phyloP scores from a whole-genome alignment of 2,888 invertebrate genomes.

The Drosophila percnosoma region DNA sequence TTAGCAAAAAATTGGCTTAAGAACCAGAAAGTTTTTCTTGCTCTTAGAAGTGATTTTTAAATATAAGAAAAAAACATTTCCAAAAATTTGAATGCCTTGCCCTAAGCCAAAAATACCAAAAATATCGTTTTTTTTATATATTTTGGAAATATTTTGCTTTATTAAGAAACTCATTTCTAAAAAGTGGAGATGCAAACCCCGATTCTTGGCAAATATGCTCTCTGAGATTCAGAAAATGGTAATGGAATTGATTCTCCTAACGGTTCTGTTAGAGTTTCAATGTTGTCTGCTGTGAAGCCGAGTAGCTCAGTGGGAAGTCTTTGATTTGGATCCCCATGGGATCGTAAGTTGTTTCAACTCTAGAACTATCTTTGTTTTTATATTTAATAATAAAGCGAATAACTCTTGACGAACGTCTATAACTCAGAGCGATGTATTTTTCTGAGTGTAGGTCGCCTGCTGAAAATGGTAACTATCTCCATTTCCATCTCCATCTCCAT shows the following conservation, averaged over 20 bases:
- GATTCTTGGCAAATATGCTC: not conserved
- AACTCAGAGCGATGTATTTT: not conserved
- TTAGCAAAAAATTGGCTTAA: not conserved
- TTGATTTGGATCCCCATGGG: not conserved
- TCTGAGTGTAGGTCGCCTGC: constrained; percentile 13
- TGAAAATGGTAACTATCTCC: constrained; percentile 26
- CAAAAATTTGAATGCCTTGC: not conserved
- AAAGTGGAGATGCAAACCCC: not conserved
- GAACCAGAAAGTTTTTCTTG: not conserved
- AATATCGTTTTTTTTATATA: too few relatives aligned
- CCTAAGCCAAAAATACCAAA: not conserved
- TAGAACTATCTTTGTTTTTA: not conserved
- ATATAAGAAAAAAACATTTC: not conserved
- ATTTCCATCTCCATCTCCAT: constrained; percentile 3
- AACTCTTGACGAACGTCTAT: not conserved
- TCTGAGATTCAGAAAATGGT: not conserved
- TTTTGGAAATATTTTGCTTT: not conserved
- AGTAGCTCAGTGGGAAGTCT: not conserved
- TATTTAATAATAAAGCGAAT: not conserved
- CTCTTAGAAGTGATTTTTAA: not conserved
- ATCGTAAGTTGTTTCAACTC: not conserved
- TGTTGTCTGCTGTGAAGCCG: not conserved
- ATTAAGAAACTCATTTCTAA: not conserved
- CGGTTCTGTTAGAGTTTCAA: too few relatives aligned
- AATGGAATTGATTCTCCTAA: too few relatives aligned